Percentiles rank a stretch among this genome's conserved stretches.
Conservation (phyloP, 2,888 invertebrate genomes). For the Mechanitis mazaeus region DNA sequence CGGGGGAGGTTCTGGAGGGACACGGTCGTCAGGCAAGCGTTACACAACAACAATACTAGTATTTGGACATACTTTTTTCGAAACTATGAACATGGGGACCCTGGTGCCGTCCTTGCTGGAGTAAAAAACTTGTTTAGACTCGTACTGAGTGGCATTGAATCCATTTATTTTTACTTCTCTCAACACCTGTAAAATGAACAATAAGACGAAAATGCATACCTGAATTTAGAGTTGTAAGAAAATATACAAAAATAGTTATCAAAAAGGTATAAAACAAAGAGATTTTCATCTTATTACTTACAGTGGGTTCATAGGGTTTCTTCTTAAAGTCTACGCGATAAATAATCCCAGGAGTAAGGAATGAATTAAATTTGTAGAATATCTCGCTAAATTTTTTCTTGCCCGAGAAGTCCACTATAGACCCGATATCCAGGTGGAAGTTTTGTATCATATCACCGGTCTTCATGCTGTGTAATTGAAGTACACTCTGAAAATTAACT, state of each 20-base stretch:
- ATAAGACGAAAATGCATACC: background rate
- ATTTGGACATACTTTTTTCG: constrained; percentile 79
- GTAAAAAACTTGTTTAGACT: constrained; percentile 94
- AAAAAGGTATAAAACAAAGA: background rate
- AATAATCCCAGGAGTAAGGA: constrained; percentile 90
- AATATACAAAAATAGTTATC: background rate
- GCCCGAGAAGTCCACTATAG: constrained; percentile 89
- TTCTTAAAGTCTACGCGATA: constrained; percentile 89
- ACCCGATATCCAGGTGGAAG: constrained; percentile 91
- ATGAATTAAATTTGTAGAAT: constrained; percentile 96
- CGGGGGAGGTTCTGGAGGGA: constrained; percentile 73
- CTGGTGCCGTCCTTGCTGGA: constrained; percentile 93
- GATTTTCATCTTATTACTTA: constrained; percentile 42
- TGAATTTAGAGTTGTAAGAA: background rate
- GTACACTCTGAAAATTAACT: constrained; percentile 79
- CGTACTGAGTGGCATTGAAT: constrained; percentile 86
- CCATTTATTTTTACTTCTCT: constrained; percentile 90
- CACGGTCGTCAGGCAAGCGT: too few species aligned
- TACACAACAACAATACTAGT: too few species aligned
- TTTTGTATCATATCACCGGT: constrained; percentile 83
- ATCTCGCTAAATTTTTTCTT: constrained; percentile 90
- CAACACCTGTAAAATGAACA: constrained; percentile 78
- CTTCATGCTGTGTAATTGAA: constrained; percentile 86
- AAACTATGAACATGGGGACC: constrained; percentile 96
- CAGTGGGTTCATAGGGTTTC: constrained; percentile 78